Base-by-base conservation (phyloP, 2,888 invertebrate species). In the Sarcophaga carnaria region DNA sequence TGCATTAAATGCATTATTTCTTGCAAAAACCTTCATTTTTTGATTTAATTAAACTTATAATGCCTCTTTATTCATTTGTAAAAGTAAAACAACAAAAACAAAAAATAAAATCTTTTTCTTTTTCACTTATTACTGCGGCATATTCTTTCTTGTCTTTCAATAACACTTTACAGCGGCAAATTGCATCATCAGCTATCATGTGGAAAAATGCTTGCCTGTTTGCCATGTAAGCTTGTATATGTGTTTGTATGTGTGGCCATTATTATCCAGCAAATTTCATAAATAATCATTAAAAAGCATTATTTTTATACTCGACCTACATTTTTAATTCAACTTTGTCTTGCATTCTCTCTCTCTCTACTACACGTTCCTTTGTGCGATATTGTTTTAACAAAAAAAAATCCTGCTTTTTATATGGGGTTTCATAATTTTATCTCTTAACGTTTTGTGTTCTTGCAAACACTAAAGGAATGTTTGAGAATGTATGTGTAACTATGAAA, bases 261-360 rank as follows among this genome's bases (percentile, higher is more conserved):
- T 54, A 49, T 54, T 54, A 67, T 74, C 25, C 20, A 22, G 22
- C 37, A 75, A 67, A 74, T 49, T 78, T 84, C 22, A 74, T 76
- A 66, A 76, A 80, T 80, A 60, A 77, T 77, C 17, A 83, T 54
- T 67, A 69, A 74, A 78, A 83, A 66, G 27, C 66, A 79, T 83
- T 77, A 82, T 79, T 54, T 74, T 63, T 67, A 62, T 63, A 74
- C 74, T 63, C 83, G 74, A 74, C 78, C 78, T 83, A 83, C 63
- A 79, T 83, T 69, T 83, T 63, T 75, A 75, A 79, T 67, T 67
- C 67, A 22, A 20, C 71, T 72, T 66, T 75, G 60, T 69, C 49
- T 66, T 20, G 45, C 54, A 14, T 54, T 60, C 69, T 59, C 11
- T 64, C 27, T 47, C 62, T 62, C 11, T 12, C 25, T 27, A 14